Evolutionary conservation across 2,797 vertebrate genomes (phyloP), one percentile per base, ranked within the genome.

Genomic region (Microhierax caerulescens): DNA sequence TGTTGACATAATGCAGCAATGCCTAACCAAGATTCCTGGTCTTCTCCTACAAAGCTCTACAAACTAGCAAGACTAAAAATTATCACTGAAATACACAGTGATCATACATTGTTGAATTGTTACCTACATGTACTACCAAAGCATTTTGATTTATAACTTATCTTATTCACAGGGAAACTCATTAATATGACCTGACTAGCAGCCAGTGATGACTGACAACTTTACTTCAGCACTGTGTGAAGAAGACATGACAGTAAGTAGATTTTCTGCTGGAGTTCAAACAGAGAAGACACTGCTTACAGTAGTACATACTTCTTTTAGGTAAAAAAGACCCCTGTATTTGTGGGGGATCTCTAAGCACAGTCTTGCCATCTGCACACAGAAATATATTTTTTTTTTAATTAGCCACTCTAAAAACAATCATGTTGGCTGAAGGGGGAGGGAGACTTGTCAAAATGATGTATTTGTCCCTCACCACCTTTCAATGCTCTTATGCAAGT

Each of bases 331-430:
- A 37, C 37, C 39, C 39, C 77, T 19, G 0, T 51, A 74, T 87
- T 93, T 89, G 60, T 85, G 68, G n/a, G 95, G 61, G 73, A 89
- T 69, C 50, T 88, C 57, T 80, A 91, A 57, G 53, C 95, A 89
- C 84, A 75, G 56, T 90, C 77, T 82, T 92, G 91, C 81, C 89
- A 93, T 81, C 91, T 92, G 67, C 75, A 83, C 51, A 67, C 65
- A 93, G 47, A 95, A 95, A 92, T 81, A 87, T 67, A 23, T 61
- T 90, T 93, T 83, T 93, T 83, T 94, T 93, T 94, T 96, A 97
- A 97, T 96, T 96, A 93, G 91, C 68, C 84, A 87, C 82, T 95
- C 93, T 83, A 91, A 95, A 75, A 90, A 95, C 94, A 96, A 93
- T 83, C 87, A 87, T 51, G 53, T 75, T 86, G 85, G 63, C 63